Evolutionary conservation across 2,113 vertebrate species (phyloP).

Genomic region (Podarcis raffonei): DNA sequence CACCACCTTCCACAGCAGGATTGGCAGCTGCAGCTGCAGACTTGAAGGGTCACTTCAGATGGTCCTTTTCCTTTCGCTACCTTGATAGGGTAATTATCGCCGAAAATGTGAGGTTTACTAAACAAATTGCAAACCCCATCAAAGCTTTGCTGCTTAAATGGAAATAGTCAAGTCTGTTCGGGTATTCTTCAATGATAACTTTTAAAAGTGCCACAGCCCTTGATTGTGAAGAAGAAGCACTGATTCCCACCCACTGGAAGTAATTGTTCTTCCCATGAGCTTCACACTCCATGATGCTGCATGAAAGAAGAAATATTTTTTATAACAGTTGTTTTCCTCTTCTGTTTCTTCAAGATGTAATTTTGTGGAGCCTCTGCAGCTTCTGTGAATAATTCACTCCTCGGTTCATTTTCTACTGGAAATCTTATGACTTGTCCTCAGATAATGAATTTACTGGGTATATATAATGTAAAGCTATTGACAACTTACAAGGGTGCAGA

Average conservation of each 20-base stretch:
- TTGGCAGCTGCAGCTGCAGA: slow-evolving; percentile 33
- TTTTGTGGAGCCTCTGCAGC: background rate
- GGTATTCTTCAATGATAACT: background rate
- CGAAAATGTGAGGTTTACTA: slow-evolving; percentile 23
- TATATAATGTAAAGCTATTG: background rate
- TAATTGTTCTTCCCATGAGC: background rate
- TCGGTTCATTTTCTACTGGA: background rate
- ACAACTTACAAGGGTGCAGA: background rate
- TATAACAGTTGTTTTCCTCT: background rate
- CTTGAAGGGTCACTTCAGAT: slow-evolving; percentile 44
- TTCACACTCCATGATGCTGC: background rate
- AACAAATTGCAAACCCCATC: slow-evolving; percentile 31
- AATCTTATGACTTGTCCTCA: background rate
- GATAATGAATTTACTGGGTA: background rate
- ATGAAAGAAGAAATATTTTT: background rate
- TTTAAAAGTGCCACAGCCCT: background rate
- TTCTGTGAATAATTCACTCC: background rate
- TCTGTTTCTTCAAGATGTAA: background rate
- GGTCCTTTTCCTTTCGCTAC: slow-evolving; percentile 25
- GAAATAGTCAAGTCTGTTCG: background rate
- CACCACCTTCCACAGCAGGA: accelerated
- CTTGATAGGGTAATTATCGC: slow-evolving; percentile 43
- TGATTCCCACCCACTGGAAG: background rate
- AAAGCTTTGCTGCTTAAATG: slow-evolving; percentile 3
- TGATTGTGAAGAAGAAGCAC: no score